Evolutionary conservation across 2,797 vertebrate species (phyloP).

Genomic region (Pipistrellus pipistrellus): DNA sequence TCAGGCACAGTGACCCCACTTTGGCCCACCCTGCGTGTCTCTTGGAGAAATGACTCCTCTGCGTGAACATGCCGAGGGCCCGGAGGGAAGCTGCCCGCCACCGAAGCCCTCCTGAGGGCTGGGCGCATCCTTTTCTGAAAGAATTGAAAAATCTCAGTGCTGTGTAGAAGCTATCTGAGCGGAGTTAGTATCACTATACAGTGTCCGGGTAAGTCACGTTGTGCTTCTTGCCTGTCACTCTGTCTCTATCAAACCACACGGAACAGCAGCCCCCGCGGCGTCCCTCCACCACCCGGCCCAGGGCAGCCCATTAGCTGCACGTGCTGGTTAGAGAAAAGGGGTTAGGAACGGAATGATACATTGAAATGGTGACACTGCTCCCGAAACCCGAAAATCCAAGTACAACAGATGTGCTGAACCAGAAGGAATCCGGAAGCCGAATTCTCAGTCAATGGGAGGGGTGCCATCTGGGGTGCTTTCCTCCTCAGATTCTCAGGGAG

Average conservation of each 20-base stretch:
- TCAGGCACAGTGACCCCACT: not conserved
- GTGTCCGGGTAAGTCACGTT: accelerated
- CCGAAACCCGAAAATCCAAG: not conserved
- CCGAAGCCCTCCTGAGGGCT: not conserved
- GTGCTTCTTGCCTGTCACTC: not conserved
- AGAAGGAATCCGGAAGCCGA: not conserved
- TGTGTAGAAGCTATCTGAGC: accelerated
- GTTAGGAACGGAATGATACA: not conserved
- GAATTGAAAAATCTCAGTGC: not conserved
- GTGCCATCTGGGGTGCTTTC: accelerated
- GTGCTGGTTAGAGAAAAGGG: not conserved
- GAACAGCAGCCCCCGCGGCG: not conserved
- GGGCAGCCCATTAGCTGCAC: not conserved
- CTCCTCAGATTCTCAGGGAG: not conserved
- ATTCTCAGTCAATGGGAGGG: not conserved
- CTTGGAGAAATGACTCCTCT: not conserved
- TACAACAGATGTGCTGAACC: not conserved
- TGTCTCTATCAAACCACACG: too few species aligned
- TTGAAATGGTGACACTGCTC: not conserved
- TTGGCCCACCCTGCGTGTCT: too few species aligned
- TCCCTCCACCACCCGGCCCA: not conserved
- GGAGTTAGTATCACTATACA: accelerated
- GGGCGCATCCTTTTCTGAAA: accelerated
- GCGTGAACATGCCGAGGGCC: accelerated
- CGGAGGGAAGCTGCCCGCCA: accelerated